Evolutionary conservation across 2,113 vertebrate genomes (phyloP), one percentile per base, ranked within the genome.

Genomic region (Oreochromis tanganicae): DNA sequence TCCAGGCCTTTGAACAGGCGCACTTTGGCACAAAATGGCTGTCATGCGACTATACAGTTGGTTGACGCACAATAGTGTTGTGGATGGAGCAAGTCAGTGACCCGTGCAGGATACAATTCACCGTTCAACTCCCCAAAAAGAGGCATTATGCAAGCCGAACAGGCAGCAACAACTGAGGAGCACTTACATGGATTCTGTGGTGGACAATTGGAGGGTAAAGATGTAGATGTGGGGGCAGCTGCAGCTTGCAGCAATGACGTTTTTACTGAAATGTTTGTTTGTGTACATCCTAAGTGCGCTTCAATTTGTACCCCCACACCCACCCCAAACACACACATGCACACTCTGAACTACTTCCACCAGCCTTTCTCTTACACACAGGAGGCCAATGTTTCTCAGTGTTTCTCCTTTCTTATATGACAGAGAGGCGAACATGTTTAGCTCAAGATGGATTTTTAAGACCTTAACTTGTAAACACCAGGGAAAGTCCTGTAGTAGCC

Each of bases 1-100:
- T 46, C 90, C 85, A 89, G 89, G 84, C 90, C 83, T 92, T 94
- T 94, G 81, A 90, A 92, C 14, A 3, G 78, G 89, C 36, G 63
- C 82, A 83, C 83, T 89, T 92, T 91, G 94, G 91, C 88, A 94
- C 92, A 95, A 96, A 95, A 95, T 95, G 94, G 94, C 94, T 92
- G 90, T 93, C 94, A 93, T 90, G 91, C 63, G 36, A 94, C 85
- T 79, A 43, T 93, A 88, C 85, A 91, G 89, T 91, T 85, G 80
- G 86, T 89, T 92, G 84, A 86, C 34, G 52, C 87, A 93, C 90
- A 91, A 91, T 52, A 86, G 88, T 87, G 91, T 82, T 86, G 81
- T 88, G 78, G 87, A 93, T 83, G 86, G 89, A 85, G 91, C 81
- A 85, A 88, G 80, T 89, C 81, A 91, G 91, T 95, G 94, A 94